phyloP scores from a whole-genome alignment of 1,140 invertebrate species.

The Drosophila quadrilineata region DNA sequence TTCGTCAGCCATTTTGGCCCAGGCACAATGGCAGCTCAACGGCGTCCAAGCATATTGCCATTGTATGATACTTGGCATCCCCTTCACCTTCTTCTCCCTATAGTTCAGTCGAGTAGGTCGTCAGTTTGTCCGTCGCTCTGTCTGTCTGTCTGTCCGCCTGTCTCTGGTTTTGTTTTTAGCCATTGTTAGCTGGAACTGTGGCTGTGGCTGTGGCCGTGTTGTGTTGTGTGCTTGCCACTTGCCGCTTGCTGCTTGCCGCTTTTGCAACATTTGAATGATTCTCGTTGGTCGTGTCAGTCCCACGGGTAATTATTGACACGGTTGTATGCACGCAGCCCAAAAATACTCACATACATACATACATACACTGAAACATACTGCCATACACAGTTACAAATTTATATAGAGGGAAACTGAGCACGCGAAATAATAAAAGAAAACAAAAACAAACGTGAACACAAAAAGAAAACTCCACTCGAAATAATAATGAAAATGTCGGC shows the following conservation, averaged over 20 bases:
- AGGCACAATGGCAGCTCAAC: conserved; percentile 37
- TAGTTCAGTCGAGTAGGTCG: conserved; percentile 19
- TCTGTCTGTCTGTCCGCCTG: no score
- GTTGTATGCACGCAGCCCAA: conserved; percentile 80
- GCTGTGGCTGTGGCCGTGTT: no score
- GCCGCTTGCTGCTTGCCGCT: conserved; percentile 47
- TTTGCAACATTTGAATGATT: conserved; percentile 80
- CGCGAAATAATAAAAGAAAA: conserved; percentile 18
- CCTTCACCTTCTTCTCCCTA: not conserved
- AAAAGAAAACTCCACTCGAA: no score
- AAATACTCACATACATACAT: conserved; percentile 49
- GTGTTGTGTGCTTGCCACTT: no score
- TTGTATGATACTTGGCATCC: no score
- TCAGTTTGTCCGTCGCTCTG: no score
- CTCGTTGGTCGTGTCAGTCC: conserved; percentile 80
- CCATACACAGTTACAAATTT: conserved; percentile 24
- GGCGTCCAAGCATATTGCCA: conserved; percentile 57
- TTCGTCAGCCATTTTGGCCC: conserved; percentile 70
- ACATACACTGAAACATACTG: conserved; percentile 29
- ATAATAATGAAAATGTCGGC: conserved; percentile 79
- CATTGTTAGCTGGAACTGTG: conserved; percentile 58
- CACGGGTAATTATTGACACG: conserved; percentile 81
- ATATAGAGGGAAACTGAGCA: conserved; percentile 29
- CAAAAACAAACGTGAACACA: conserved; percentile 56
- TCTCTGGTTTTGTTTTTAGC: conserved; percentile 75